These are phyloP conservation scores for Pachycephus smyrnensis DNA, from an alignment of 2,888 invertebrate species.

Conservation along the genomic window DNA sequence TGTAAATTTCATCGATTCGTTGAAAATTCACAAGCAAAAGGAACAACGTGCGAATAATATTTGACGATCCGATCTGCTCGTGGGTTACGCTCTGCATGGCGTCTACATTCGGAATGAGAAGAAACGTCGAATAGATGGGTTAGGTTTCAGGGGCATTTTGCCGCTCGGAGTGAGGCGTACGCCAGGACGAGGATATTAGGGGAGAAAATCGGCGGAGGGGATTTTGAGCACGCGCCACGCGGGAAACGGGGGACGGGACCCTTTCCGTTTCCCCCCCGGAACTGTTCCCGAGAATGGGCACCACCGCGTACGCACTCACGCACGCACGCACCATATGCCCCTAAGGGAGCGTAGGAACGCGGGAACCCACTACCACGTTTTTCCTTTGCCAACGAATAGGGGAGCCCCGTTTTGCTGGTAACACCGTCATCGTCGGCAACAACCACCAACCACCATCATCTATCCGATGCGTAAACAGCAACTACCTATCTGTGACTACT, in stretches of 20 bases:
- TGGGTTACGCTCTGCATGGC: constrained; percentile 64
- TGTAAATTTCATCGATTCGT: constrained; percentile 7
- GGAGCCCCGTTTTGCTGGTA: constrained; percentile 3
- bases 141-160: constrained; percentile 43
- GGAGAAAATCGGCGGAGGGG: constrained; percentile 43
- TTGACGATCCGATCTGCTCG: constrained; percentile 38
- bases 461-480: background rate
- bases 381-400: constrained; percentile 1
- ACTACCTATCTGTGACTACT: background rate
- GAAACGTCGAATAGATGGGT: constrained; percentile 57
- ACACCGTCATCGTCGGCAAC: background rate
- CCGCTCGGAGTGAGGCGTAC: constrained; percentile 28
- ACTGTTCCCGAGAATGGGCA: constrained; percentile 12
- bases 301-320: background rate
- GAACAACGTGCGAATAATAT: background rate
- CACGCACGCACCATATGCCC: constrained; percentile 11
- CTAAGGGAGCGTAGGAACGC: background rate
- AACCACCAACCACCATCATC: background rate
- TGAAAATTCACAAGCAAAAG: constrained; percentile 15
- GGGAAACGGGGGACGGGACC: constrained; percentile 35
- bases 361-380: background rate
- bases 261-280: constrained; percentile 19
- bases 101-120: constrained; percentile 55
- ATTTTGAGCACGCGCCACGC: constrained; percentile 64
- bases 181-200: constrained; percentile 27